Evolutionary conservation across 2,113 vertebrate species (phyloP).

Genomic region (Pygoscelis adeliae): DNA sequence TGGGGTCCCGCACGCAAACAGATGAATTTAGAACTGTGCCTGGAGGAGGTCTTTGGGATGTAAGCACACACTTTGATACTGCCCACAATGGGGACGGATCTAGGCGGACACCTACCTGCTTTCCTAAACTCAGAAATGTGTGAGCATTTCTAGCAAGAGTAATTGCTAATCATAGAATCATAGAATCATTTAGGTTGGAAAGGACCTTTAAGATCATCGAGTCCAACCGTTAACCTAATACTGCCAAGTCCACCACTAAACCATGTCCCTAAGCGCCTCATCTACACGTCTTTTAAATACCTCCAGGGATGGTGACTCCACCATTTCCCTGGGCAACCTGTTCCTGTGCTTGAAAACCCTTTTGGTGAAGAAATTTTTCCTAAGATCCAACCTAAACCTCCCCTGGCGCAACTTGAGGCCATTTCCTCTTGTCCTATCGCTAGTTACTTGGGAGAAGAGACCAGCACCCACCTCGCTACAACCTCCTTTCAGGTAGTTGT

Average conservation of each 20-base stretch:
- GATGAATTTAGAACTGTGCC: neutral
- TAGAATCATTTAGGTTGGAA: neutral
- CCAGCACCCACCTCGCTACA: neutral
- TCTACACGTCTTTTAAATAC: neutral
- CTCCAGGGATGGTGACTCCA: neutral
- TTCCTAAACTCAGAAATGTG: neutral
- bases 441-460: neutral
- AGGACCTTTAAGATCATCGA: neutral
- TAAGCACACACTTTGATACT: neutral
- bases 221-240: neutral
- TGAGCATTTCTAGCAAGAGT: neutral
- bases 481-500: neutral
- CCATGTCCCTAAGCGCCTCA: neutral
- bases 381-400: neutral
- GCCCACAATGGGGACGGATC: neutral
- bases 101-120: neutral
- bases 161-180: neutral
- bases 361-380: neutral
- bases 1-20: neutral
- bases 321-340: neutral
- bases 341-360: neutral
- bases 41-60: neutral
- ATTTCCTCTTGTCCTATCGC: neutral
- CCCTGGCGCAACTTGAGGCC: neutral
- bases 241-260: neutral